Conservation (phyloP, 2,888 invertebrate species). For the Celastrina argiolus region DNA sequence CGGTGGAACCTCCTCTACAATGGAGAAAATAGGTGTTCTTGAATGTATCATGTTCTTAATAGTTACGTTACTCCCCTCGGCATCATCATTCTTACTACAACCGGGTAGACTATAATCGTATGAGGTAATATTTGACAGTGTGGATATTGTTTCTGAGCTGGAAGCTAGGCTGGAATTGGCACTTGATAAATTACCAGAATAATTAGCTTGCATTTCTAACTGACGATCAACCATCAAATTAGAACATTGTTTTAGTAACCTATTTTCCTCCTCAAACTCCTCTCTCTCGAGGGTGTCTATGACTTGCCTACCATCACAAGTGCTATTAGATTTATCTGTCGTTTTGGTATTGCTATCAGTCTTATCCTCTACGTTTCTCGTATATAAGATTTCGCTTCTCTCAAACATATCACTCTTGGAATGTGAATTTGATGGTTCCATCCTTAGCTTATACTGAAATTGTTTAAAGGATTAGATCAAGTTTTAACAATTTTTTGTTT, state of each 20-base stretch:
- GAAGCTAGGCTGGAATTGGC: conserved; percentile 62
- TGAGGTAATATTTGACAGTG: conserved; percentile 49
- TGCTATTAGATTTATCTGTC: conserved; percentile 42
- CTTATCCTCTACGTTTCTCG: conserved; percentile 55
- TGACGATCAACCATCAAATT: conserved; percentile 62
- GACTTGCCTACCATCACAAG: conserved; percentile 47
- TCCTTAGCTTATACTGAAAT: conserved; percentile 42
- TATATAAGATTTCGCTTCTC: conserved; percentile 46
- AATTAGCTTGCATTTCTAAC: conserved; percentile 47
- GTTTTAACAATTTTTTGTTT: background rate
- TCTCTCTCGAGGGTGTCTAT: conserved; percentile 68
- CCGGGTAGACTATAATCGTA: conserved; percentile 59
- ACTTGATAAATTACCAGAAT: conserved; percentile 56
- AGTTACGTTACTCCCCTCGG: conserved; percentile 58
- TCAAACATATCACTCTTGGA: conserved; percentile 55
- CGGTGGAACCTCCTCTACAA: conserved; percentile 39
- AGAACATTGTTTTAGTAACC: conserved; percentile 63
- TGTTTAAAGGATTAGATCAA: conserved; percentile 27
- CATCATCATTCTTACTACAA: conserved; percentile 56
- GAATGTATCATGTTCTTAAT: conserved; percentile 62
- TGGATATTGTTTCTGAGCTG: conserved; percentile 66
- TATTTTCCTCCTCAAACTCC: conserved; percentile 70
- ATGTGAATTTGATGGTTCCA: conserved; percentile 70
- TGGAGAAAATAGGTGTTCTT: conserved; percentile 41
- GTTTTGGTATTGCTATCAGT: conserved; percentile 53